phyloP scores from a whole-genome alignment of 1,140 invertebrate genomes.

The Sinella curviseta region DNA sequence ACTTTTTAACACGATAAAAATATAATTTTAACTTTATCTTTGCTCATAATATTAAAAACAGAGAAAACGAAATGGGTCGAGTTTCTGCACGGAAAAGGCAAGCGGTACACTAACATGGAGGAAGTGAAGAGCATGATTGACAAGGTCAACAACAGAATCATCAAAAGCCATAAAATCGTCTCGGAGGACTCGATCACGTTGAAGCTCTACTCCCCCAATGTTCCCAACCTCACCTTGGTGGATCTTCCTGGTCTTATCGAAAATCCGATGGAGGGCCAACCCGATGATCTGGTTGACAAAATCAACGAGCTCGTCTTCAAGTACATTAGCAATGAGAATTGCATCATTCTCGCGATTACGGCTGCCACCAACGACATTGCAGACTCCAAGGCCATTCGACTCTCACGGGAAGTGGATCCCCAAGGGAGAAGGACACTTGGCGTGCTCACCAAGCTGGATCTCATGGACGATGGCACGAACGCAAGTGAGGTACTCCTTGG shows the following conservation, averaged over 20 bases:
- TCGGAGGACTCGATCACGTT: neutral
- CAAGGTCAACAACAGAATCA: neutral
- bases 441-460: constrained; percentile 79
- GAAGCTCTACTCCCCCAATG: constrained; percentile 16
- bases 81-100: neutral
- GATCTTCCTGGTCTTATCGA: constrained; percentile 32
- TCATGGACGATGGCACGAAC: constrained; percentile 98
- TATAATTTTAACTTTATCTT: neutral
- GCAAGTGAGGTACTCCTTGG: constrained; percentile 97
- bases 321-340: constrained; percentile 55
- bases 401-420: constrained; percentile 61
- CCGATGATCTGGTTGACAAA: constrained; percentile 48
- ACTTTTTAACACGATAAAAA: too few relatives aligned
- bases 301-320: constrained; percentile 52
- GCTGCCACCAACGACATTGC: constrained; percentile 64
- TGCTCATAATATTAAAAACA: neutral
- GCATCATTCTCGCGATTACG: constrained; percentile 58
- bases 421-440: constrained; percentile 64
- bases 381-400: constrained; percentile 59
- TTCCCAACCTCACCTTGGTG: constrained; percentile 23
- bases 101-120: constrained; percentile 21
- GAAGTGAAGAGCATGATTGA: constrained; percentile 12
- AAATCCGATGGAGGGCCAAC: constrained; percentile 39
- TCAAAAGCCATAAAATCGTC: constrained; percentile 7
- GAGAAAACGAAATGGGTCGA: constrained; percentile 23